Conservation (phyloP, 2,888 invertebrate species). For the Pelosia muscerda region DNA sequence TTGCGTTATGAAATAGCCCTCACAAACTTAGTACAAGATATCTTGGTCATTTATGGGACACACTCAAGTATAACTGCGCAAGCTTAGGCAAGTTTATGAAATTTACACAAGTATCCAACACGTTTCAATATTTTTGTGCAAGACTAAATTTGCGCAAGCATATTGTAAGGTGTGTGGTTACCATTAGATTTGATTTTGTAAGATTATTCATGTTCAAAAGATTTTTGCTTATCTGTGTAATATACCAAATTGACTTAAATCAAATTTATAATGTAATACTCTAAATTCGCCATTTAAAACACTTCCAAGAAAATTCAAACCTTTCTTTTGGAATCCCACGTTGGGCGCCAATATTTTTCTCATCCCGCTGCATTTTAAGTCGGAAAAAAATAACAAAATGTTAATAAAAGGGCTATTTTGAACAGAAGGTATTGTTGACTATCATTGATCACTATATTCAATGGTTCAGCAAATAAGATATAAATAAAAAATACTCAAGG, state of each 20-base stretch:
- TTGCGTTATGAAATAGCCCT: not conserved
- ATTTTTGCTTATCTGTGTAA: not conserved
- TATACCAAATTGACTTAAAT: not conserved
- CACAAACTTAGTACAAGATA: not conserved
- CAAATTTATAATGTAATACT: not conserved
- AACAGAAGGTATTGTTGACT: constrained; percentile 21
- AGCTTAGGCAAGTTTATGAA: no score
- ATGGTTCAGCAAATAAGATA: constrained; percentile 37
- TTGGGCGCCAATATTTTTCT: not conserved
- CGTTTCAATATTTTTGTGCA: no score
- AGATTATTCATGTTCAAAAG: not conserved
- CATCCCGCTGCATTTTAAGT: not conserved
- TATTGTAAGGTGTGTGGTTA: no score
- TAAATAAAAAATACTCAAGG: constrained; percentile 68
- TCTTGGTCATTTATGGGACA: no score
- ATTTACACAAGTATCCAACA: no score
- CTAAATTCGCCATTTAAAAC: not conserved
- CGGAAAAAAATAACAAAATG: not conserved
- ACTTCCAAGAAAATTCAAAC: not conserved
- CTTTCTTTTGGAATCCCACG: not conserved
- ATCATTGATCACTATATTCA: constrained; percentile 4
- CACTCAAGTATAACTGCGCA: no score
- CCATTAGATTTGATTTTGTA: not conserved
- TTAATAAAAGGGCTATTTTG: not conserved
- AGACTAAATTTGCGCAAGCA: no score